Evolutionary conservation across 1,140 invertebrate species (phyloP).

Genomic region (Apis cerana): DNA sequence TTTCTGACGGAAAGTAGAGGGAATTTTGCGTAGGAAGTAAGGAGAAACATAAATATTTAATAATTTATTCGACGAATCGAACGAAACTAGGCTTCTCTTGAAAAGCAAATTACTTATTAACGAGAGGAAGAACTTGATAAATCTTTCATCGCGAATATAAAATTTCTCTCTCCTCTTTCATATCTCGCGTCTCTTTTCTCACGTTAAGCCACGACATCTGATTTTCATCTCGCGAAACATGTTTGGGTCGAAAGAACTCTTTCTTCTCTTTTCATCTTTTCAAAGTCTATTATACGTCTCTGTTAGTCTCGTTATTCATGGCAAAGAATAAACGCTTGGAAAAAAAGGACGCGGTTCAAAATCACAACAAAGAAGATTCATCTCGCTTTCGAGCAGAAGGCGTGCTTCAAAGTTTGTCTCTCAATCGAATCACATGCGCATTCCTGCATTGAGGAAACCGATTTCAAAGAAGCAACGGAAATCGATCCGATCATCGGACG

Average conservation of each 20-base stretch:
- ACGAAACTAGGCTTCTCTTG: too few relatives aligned
- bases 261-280: not conserved
- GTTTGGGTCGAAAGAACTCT: conserved; percentile 3
- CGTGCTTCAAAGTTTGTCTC: not conserved
- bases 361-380: not conserved
- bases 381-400: not conserved
- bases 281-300: not conserved
- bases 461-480: not conserved
- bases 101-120: too few relatives aligned
- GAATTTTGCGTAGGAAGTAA: not conserved
- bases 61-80: too few relatives aligned
- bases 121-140: too few relatives aligned
- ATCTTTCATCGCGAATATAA: not conserved
- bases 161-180: too few relatives aligned
- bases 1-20: not conserved
- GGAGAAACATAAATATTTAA: too few relatives aligned
- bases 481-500: not conserved
- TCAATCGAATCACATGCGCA: not conserved
- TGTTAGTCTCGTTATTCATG: not conserved
- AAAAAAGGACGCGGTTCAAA: not conserved
- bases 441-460: not conserved
- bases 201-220: not conserved
- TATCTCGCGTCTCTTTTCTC: too few relatives aligned
- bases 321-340: not conserved
- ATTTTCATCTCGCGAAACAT: not conserved